Percentiles rank a stretch among this genome's conserved stretches.
These are phyloP conservation scores for Mercenaria mercenaria DNA, from an alignment of 1,140 invertebrate genomes.

Conservation along the genomic window DNA sequence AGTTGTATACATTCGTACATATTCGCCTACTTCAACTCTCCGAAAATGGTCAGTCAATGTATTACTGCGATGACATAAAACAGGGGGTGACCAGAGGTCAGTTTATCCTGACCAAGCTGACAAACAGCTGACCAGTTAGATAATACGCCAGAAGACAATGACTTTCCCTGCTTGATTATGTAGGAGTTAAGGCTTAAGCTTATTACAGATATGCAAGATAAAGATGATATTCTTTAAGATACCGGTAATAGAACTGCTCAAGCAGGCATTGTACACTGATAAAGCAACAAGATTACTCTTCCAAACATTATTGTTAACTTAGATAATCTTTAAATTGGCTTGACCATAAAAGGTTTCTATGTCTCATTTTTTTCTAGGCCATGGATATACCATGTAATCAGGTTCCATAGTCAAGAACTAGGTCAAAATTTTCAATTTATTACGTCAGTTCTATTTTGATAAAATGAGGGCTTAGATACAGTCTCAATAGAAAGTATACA, in stretches of 20 bases:
- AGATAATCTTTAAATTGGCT: not conserved
- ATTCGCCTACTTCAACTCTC: too few relatives aligned
- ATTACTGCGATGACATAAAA: not conserved
- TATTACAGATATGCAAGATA: constrained; percentile 25
- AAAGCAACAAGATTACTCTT: not conserved
- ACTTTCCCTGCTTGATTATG: not conserved
- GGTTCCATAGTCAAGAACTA: too few relatives aligned
- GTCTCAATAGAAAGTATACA: too few relatives aligned
- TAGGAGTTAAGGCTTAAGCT: not conserved
- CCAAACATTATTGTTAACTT: not conserved
- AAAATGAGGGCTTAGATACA: too few relatives aligned
- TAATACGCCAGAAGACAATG: not conserved
- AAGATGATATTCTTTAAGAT: constrained; percentile 9
- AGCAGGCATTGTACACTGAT: not conserved
- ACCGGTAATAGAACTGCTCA: not conserved
- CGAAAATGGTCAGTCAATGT: not conserved
- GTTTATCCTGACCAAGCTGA: constrained; percentile 5
- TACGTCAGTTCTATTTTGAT: not conserved
- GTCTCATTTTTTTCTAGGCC: not conserved
- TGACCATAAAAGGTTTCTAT: not conserved
- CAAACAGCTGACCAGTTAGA: constrained; percentile 12
- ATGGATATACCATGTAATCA: too few relatives aligned
- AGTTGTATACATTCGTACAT: not conserved
- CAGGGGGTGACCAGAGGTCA: constrained; percentile 20
- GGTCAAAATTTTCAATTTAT: not conserved